Evolutionary conservation across 2,113 vertebrate species (phyloP).

Genomic region (Oenanthe melanoleuca): DNA sequence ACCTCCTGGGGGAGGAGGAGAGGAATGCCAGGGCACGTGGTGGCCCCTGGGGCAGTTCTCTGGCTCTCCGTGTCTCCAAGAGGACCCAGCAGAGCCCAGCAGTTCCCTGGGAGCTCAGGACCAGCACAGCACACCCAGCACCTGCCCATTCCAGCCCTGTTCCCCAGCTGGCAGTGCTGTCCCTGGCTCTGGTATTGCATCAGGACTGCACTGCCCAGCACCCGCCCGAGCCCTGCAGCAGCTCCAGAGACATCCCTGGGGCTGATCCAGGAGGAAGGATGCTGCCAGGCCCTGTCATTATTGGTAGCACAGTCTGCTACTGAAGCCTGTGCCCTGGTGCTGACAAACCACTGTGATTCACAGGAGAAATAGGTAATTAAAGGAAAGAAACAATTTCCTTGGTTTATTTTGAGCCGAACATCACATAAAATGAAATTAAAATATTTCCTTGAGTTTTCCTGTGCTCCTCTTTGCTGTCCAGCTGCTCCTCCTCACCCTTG

Average conservation of each 20-base stretch:
- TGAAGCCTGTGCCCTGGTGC: slow-evolving; percentile 1
- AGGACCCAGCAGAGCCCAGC: fast-evolving
- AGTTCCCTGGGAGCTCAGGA: background rate
- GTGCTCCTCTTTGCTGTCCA: background rate
- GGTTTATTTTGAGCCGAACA: slow-evolving; percentile 37
- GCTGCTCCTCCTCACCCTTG: background rate
- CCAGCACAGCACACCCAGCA: background rate
- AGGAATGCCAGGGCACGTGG: fast-evolving
- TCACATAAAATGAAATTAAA: background rate
- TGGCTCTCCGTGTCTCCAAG: background rate
- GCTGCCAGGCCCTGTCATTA: slow-evolving; percentile 3
- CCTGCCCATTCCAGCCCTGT: background rate
- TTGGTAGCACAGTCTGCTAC: background rate
- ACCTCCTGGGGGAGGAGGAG: background rate
- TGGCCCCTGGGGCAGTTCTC: background rate
- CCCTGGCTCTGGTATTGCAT: background rate
- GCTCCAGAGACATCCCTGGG: background rate
- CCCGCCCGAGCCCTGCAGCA: background rate
- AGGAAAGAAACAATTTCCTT: slow-evolving; percentile 36
- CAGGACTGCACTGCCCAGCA: background rate
- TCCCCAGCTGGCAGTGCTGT: background rate
- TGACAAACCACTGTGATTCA: slow-evolving; percentile 32
- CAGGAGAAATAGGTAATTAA: slow-evolving; percentile 18
- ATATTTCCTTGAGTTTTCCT: background rate
- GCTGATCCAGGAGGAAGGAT: background rate